Evolutionary conservation across 2,113 vertebrate genomes (phyloP).

Genomic region (Eonycteris spelaea): DNA sequence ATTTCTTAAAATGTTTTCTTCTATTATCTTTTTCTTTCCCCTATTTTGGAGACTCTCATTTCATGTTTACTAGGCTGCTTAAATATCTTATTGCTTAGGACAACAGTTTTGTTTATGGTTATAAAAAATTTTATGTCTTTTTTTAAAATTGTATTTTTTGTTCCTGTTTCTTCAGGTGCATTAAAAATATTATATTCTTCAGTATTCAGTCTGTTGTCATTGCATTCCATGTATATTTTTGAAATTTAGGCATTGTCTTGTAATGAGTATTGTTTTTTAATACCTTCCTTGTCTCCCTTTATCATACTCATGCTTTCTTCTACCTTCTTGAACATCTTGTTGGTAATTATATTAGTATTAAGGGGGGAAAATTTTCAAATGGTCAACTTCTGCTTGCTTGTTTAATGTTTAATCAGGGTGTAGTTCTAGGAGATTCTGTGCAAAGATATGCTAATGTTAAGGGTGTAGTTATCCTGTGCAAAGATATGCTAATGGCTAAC

Average conservation of each 20-base stretch:
- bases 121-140: background rate
- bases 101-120: background rate
- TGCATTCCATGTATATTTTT: background rate
- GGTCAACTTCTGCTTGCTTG: too few relatives aligned
- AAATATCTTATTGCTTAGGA: background rate
- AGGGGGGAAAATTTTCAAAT: too few relatives aligned
- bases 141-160: background rate
- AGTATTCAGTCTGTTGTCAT: background rate
- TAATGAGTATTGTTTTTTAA: background rate
- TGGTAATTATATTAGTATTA: background rate
- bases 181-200: background rate
- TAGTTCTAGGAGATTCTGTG: too few relatives aligned
- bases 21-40: background rate
- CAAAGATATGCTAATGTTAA: too few relatives aligned
- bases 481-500: too few relatives aligned
- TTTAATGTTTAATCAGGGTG: too few relatives aligned
- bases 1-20: background rate
- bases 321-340: background rate
- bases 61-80: background rate
- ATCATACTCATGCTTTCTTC: background rate
- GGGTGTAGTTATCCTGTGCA: too few relatives aligned
- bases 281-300: background rate
- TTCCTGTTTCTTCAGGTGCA: background rate
- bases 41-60: background rate
- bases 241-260: background rate